Conservation (phyloP, 2,113 vertebrate species). For the Climacteris rufus region DNA sequence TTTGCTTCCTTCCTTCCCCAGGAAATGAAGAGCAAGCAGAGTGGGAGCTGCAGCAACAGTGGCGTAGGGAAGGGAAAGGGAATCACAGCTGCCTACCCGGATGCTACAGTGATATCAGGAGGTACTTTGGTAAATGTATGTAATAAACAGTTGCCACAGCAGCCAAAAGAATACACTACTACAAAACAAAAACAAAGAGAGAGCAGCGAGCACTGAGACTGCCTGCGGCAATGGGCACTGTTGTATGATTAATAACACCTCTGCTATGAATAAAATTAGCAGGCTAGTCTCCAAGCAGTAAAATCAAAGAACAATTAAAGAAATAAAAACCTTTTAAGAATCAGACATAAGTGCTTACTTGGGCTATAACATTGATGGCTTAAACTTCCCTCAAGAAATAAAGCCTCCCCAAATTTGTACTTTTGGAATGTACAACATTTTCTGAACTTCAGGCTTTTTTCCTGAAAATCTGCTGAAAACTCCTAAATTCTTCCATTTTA, state of each 20-base stretch:
- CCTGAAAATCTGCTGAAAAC: background rate
- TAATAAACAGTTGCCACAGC: constrained; percentile 58
- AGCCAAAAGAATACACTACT: constrained; percentile 43
- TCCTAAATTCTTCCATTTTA: background rate
- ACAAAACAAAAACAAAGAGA: constrained; percentile 30
- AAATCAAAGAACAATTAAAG: constrained; percentile 32
- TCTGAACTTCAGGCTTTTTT: background rate
- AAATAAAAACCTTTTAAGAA: constrained; percentile 4
- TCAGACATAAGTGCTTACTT: background rate
- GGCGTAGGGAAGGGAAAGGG: background rate
- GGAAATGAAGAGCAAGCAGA: constrained; percentile 2
- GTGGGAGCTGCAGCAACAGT: background rate
- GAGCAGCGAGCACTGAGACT: background rate
- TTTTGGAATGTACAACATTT: background rate
- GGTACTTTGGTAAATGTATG: constrained; percentile 40
- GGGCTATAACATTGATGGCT: background rate
- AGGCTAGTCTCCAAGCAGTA: constrained; percentile 6
- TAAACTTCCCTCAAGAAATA: background rate
- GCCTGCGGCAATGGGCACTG: constrained; percentile 26
- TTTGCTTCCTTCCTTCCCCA: background rate
- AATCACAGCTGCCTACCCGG: constrained; percentile 36
- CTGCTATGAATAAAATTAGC: constrained; percentile 31
- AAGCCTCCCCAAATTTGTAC: background rate
- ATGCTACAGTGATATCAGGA: constrained; percentile 16
- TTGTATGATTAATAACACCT: constrained; percentile 25